Percentiles rank a stretch among this genome's conserved stretches.
Evolutionary conservation across 2,888 invertebrate species (phyloP).

Genomic region (Dysmachus trigonus): DNA sequence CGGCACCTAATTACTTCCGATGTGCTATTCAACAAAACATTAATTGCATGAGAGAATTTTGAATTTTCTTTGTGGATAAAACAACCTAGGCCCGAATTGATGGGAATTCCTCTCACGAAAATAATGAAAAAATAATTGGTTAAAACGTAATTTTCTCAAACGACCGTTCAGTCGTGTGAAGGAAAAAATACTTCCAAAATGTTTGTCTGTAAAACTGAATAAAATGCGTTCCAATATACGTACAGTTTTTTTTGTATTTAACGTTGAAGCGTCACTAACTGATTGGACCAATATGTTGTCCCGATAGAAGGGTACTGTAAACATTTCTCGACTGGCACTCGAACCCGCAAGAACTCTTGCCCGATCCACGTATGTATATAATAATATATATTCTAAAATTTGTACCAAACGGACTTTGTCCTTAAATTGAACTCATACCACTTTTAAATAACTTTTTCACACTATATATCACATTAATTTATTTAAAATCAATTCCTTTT

Average conservation of each 20-base stretch:
- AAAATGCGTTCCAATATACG: constrained; percentile 53
- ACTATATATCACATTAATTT: neutral
- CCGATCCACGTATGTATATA: neutral
- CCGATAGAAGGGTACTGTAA: constrained; percentile 64
- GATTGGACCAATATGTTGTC: constrained; percentile 67
- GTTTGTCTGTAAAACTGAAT: neutral
- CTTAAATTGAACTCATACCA: neutral
- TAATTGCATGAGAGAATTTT: neutral
- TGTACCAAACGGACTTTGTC: neutral
- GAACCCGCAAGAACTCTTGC: neutral
- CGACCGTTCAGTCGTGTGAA: neutral
- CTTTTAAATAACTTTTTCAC: neutral
- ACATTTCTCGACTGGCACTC: constrained; percentile 55
- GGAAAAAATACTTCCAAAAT: neutral
- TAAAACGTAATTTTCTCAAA: neutral
- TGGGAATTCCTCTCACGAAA: neutral
- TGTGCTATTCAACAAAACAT: neutral
- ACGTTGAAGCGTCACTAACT: constrained; percentile 73
- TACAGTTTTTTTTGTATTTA: constrained; percentile 69
- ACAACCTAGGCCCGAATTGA: neutral
- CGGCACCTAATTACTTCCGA: neutral
- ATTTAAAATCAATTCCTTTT: neutral
- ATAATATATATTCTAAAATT: neutral
- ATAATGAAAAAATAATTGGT: neutral
- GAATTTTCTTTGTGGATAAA: neutral